These are phyloP conservation scores for Tympanuchus pallidicinctus DNA, from an alignment of 2,113 vertebrate genomes.

Conservation along the genomic window DNA sequence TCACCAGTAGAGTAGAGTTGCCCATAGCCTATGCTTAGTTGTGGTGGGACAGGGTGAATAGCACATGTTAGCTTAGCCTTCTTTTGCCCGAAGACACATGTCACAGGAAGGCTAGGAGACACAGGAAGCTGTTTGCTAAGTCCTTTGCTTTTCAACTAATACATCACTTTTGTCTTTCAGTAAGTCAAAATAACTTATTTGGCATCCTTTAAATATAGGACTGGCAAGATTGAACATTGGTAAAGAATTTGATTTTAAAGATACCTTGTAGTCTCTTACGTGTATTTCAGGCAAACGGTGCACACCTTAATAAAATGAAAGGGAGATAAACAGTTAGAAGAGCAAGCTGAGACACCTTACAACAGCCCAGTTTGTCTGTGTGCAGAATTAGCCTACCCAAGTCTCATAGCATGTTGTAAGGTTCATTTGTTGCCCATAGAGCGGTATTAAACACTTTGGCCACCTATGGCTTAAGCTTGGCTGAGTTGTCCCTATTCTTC, in stretches of 20 bases:
- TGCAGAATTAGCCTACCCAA: background rate
- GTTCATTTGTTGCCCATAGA: constrained; percentile 2
- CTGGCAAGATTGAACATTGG: background rate
- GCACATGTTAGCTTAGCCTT: accelerated
- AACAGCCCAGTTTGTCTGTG: background rate
- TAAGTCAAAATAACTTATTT: background rate
- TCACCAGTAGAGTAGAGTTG: background rate
- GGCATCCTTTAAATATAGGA: background rate
- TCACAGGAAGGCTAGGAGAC: constrained; percentile 40
- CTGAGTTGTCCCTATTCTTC: background rate
- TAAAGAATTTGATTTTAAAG: background rate
- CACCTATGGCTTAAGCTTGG: background rate
- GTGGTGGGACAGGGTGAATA: background rate
- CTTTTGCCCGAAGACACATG: accelerated
- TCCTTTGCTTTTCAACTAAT: constrained; percentile 10
- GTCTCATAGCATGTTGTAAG: background rate
- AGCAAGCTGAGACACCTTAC: background rate
- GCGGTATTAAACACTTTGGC: background rate
- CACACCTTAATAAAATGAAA: background rate
- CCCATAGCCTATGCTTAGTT: background rate
- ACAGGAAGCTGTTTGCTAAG: background rate
- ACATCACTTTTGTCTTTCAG: background rate
- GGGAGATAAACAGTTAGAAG: background rate
- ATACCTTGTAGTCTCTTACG: background rate
- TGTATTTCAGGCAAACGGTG: accelerated